phyloP scores from a whole-genome alignment of 1,140 invertebrate species.

The Drosophila tropicalis region DNA sequence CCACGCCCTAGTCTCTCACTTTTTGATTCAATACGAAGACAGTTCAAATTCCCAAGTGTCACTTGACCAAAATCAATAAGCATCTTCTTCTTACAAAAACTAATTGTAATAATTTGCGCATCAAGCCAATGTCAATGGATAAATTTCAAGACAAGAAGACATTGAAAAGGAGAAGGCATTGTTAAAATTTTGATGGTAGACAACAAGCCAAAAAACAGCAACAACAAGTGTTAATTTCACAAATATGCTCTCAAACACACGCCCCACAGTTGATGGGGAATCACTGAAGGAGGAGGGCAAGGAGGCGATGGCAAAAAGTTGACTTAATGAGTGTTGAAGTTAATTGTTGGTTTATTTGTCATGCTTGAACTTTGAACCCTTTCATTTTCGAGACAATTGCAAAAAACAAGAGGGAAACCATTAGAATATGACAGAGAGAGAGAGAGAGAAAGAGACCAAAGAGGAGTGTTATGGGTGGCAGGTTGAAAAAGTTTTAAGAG shows the following conservation, averaged over 20 bases:
- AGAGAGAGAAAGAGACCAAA: too few species aligned
- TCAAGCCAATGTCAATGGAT: slow-evolving; percentile 18
- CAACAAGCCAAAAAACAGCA: slow-evolving; percentile 31
- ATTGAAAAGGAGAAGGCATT: slow-evolving; percentile 27
- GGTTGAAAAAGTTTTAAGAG: neutral
- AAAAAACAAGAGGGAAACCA: slow-evolving; percentile 10
- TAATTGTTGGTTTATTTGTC: slow-evolving; percentile 78
- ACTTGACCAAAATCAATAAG: slow-evolving; percentile 72
- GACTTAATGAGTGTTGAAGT: slow-evolving; percentile 67
- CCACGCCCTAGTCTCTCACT: neutral
- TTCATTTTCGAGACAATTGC: slow-evolving; percentile 57
- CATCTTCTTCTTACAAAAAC: slow-evolving; percentile 39
- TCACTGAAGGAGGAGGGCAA: neutral
- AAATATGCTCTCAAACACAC: slow-evolving; percentile 44
- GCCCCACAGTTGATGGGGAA: neutral
- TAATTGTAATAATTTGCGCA: slow-evolving; percentile 73
- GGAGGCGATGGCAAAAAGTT: slow-evolving; percentile 26
- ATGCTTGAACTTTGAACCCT: slow-evolving; percentile 73
- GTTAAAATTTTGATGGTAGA: slow-evolving; percentile 46
- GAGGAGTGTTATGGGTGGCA: neutral
- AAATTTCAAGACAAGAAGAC: slow-evolving; percentile 8
- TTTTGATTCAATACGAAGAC: neutral
- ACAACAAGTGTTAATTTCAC: slow-evolving; percentile 73
- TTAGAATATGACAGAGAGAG: too few species aligned
- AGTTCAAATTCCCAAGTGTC: slow-evolving; percentile 65